Percentiles rank a stretch among this genome's conserved stretches.
These are phyloP conservation scores for Todiramphus chloris DNA, from an alignment of 2,113 vertebrate genomes.

Conservation along the genomic window DNA sequence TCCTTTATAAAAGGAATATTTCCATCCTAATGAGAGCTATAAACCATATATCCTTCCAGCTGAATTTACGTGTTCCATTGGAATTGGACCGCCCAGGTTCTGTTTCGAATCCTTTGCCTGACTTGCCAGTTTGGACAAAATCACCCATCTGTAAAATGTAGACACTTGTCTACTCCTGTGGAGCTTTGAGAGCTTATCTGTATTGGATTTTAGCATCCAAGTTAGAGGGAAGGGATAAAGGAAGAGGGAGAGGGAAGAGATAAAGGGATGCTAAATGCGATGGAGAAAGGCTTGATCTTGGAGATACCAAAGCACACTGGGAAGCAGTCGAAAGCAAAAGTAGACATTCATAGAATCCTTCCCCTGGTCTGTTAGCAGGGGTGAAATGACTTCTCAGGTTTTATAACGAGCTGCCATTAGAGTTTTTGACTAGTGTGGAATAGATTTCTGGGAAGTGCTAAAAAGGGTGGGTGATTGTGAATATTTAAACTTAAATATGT, in stretches of 20 bases:
- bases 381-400: neutral
- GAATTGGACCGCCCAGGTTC: neutral
- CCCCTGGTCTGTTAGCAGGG: neutral
- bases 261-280: neutral
- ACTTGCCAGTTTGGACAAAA: neutral
- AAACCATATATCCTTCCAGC: neutral
- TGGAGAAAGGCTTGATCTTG: neutral
- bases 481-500: neutral
- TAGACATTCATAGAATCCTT: neutral
- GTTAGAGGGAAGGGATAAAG: neutral
- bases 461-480: neutral
- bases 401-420: neutral
- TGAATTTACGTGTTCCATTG: neutral
- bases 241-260: neutral
- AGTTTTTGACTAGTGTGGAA: neutral
- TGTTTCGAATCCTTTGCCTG: neutral
- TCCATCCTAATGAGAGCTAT: neutral
- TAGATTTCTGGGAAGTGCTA: slow-evolving; percentile 21
- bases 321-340: neutral
- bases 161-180: neutral
- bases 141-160: neutral
- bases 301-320: neutral
- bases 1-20: neutral
- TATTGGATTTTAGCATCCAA: neutral
- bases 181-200: neutral